phyloP scores from a whole-genome alignment of 2,888 invertebrate species.

The Acleris holmiana region DNA sequence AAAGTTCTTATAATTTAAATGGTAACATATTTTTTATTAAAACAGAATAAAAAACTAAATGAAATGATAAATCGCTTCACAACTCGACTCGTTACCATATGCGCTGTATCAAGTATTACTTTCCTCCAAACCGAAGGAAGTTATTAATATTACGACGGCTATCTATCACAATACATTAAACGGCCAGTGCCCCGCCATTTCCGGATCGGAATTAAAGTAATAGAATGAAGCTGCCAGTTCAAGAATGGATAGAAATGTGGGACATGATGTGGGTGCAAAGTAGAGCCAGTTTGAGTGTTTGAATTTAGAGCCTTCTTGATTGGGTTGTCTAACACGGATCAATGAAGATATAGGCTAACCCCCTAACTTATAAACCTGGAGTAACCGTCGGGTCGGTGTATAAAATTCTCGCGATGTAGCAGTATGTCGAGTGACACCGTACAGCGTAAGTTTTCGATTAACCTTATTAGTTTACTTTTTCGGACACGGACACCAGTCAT shows the following conservation, averaged over 20 bases:
- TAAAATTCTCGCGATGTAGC: too few relatives aligned
- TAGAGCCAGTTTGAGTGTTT: not conserved
- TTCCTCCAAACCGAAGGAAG: constrained; percentile 33
- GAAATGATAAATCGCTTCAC: not conserved
- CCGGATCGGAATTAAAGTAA: constrained; percentile 48
- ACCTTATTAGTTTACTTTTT: too few relatives aligned
- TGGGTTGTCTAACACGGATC: too few relatives aligned
- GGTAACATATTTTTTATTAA: too few relatives aligned
- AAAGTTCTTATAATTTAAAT: too few relatives aligned
- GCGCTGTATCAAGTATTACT: constrained; percentile 13
- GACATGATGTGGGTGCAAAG: not conserved
- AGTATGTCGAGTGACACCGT: too few relatives aligned
- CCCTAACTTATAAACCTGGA: too few relatives aligned
- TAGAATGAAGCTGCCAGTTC: constrained; percentile 4
- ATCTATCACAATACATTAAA: constrained; percentile 64
- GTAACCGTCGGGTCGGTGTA: too few relatives aligned
- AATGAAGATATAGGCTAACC: too few relatives aligned
- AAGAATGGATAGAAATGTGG: not conserved
- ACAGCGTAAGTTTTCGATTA: too few relatives aligned
- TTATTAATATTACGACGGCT: constrained; percentile 43
- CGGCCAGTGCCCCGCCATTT: constrained; percentile 65
- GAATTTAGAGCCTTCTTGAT: too few relatives aligned
- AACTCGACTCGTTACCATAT: constrained; percentile 8
- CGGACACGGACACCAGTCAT: too few relatives aligned
- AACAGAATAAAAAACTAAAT: not conserved